Evolutionary conservation across 2,797 vertebrate genomes (phyloP), one percentile per base, ranked within the genome.

Genomic region (Podarcis siculus): DNA sequence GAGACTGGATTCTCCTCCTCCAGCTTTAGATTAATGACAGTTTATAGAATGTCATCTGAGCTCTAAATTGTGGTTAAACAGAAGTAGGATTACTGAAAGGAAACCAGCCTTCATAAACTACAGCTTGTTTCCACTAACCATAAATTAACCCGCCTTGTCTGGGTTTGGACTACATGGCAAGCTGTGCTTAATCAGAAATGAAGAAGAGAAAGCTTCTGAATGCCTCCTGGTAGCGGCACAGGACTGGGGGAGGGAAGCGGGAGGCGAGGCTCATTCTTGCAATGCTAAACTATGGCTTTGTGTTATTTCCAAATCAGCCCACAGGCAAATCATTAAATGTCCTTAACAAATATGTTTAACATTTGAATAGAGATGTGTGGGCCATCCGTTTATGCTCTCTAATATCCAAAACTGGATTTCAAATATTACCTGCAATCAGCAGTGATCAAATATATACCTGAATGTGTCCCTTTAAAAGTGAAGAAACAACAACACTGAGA

Each of bases 401-500:
- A 21, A 81, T 17, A 61, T 9, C 5, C 61, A 76, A 19, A 67
- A 67, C 39, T 39, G 10, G 35, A 23, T 45, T 45, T 76, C 10
- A 25, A 39, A 67, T 13, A 30, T 23, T 82, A 21, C 32, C 35
- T 82, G 37, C 71, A 76, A 80, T 25, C 23, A 77, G 55, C 17
- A 58, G 17, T 8, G 49, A 80, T 21, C 25, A 12, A 35, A 61
- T 35, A 90, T 27, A 49, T 71, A 19, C 37, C 72, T 79, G 69
- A 87, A 78, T 77, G 55, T 89, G 82, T 69, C 83, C 66, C 71
- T 90, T 88, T 82, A 93, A 93, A 91, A 61, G 82, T 2, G 3
- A 88, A 83, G 89, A 66, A 78, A 58, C 66, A 71, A 71, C 82
- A 79, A 94, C 85, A 79, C 87, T 83, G 73, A 89, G 45, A 0